Percentiles rank a stretch among this genome's conserved stretches.
These are phyloP conservation scores for Palythoa grandis DNA, from an alignment of 92 coral and sea anemone genomes.

Conservation along the genomic window DNA sequence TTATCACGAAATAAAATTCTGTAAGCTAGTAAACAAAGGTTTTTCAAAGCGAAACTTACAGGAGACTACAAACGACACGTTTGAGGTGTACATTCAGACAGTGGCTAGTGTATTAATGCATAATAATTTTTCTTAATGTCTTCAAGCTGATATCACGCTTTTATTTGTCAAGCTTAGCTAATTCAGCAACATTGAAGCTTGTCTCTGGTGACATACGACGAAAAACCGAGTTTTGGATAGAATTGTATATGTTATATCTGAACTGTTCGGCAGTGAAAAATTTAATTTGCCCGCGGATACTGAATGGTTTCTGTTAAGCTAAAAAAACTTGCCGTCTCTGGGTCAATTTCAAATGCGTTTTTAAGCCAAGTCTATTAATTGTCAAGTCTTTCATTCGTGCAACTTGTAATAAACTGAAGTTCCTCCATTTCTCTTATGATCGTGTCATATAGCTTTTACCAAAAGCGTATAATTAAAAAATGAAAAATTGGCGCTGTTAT, in stretches of 20 bases:
- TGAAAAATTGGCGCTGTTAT: conserved; percentile 24
- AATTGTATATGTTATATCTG: neutral
- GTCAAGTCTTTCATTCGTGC: conserved; percentile 29
- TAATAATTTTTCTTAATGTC: neutral
- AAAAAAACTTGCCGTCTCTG: neutral
- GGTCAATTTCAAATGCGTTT: conserved; percentile 15
- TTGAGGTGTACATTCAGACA: neutral
- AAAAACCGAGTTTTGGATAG: neutral
- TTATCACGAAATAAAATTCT: neutral
- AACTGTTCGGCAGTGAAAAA: neutral
- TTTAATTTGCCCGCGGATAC: neutral
- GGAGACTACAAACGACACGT: neutral
- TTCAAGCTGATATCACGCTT: neutral
- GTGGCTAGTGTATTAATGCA: neutral
- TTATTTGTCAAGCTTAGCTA: neutral
- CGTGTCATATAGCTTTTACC: neutral
- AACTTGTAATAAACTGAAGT: conserved; percentile 38
- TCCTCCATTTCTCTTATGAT: neutral
- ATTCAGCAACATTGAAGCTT: neutral
- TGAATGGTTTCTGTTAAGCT: neutral
- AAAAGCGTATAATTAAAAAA: conserved; percentile 19
- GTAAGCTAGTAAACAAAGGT: conserved; percentile 14
- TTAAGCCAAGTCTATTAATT: conserved; percentile 30
- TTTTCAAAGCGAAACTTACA: neutral
- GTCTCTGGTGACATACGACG: neutral